Evolutionary conservation across 2,797 vertebrate species (phyloP).

Genomic region (Carapus acus): DNA sequence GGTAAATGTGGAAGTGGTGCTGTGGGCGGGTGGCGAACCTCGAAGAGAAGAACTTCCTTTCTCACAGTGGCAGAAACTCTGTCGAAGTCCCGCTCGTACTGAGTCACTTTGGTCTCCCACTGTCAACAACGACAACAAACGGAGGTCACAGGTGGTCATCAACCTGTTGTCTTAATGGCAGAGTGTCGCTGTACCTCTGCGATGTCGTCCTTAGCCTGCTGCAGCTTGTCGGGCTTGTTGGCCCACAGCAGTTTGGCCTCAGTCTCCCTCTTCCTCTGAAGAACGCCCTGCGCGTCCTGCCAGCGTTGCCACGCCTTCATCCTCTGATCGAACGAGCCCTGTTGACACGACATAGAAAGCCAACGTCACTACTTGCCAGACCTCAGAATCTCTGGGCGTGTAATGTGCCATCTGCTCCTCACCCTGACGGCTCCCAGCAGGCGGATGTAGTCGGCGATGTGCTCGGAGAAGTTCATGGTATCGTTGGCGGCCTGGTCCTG

Average conservation of each 20-base stretch:
- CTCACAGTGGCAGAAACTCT: slow-evolving; percentile 87
- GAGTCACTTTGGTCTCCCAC: slow-evolving; percentile 95
- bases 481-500: slow-evolving; percentile 89
- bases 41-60: slow-evolving; percentile 91
- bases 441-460: slow-evolving; percentile 92
- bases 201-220: slow-evolving; percentile 96
- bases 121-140: slow-evolving; percentile 37
- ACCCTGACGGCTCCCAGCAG: slow-evolving; percentile 89
- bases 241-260: slow-evolving; percentile 96
- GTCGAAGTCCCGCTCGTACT: slow-evolving; percentile 94
- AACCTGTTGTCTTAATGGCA: too few relatives aligned
- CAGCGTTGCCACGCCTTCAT: slow-evolving; percentile 98
- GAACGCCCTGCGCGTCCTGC: slow-evolving; percentile 87
- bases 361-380: too few relatives aligned
- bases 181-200: slow-evolving; percentile 82
- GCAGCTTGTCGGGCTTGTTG: slow-evolving; percentile 97
- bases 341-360: too few relatives aligned
- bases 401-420: slow-evolving; percentile 18
- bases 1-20: background rate
- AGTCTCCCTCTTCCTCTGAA: slow-evolving; percentile 93
- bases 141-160: background rate
- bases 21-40: slow-evolving; percentile 75
- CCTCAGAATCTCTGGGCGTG: too few relatives aligned
- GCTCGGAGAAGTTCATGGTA: slow-evolving; percentile 88
- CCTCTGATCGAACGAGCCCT: slow-evolving; percentile 95